Evolutionary conservation across 1,140 invertebrate genomes (phyloP), one percentile per base, ranked within the genome.

Genomic region (Oreohelix idahoensis): DNA sequence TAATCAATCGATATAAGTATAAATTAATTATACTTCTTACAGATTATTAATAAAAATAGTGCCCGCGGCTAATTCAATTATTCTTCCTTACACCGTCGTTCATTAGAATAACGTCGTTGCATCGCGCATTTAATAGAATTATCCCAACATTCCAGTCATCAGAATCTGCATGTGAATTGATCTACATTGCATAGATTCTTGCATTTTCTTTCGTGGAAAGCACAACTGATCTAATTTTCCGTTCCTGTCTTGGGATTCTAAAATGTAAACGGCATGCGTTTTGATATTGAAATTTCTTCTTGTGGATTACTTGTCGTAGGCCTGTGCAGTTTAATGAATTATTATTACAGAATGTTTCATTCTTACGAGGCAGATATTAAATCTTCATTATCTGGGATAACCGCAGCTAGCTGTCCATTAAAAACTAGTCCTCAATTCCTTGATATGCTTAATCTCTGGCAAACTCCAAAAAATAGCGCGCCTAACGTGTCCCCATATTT

Each of bases 131-230:
- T 66, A 32, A 5, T 17, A 66, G 5, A 32, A 66, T 66, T 66
- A 66, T 29, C n/a, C 63, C 63, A 29, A 32, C 11, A 32, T 35
- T 66, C 63, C 29, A 66, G 11, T 66, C 63, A 66, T 23, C 29
- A n/a, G 1, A 66, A 32, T 66, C 29, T 66, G n/a, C 63, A 66
- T 32, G n/a, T 15, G 63, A 32, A 2, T 29, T 66, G n/a, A 66
- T 66, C 63, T 66, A 66, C 63, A 66, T 11, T 66, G 63, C 63
- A 32, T 66, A 66, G n/a, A 66, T 32, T 66, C 63, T 17, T 66
- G 5, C 63, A 35, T 66, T 17, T 29, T 23, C 63, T 32, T 66
- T 13, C 29, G 23, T 11, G 2, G 1, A 29, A 29, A 32, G 5
- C 63, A 32, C 63, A 32, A 66, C 10, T 32, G 63, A 66, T 66